Evolutionary conservation across 64 coral and sea anemone species (phyloP), one percentile per base, ranked within the genome.

Genomic region (Stichodactyla helianthus): DNA sequence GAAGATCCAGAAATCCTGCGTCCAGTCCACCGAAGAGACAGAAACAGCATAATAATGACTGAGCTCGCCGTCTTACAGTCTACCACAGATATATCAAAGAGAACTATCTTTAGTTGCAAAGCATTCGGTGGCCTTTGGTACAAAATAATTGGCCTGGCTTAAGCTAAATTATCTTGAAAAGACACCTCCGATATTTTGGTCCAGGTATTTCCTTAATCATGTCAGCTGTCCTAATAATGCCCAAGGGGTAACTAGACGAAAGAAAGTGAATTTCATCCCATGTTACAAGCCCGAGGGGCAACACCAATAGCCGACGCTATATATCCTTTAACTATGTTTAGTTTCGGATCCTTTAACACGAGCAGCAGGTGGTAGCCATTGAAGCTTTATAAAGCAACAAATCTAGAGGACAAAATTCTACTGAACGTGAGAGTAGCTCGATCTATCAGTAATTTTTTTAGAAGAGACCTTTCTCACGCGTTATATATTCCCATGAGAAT

Each of bases 121-220:
- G 68, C 22, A 28, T 74, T 74, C 68, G 68, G 68, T 74, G n/a
- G 68, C 68, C 68, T 74, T 74, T 74, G 68, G 68, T 74, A 74
- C 35, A 74, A 74, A 74, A 74, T 74, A 74, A 74, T 74, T 74
- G 22, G 23, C n/a, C 68, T 74, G 68, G 10, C 68, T 74, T 74
- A 31, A 74, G 4, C 10, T 74, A 74, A 74, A 74, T 74, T 74
- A 74, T 74, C 68, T 74, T 74, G 25, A 31, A 31, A 74, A 74
- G 68, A 74, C 68, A 74, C 10, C 22, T 74, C 26, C 68, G 68
- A 74, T 74, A 74, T 74, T 74, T 74, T 74, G 68, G 68, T 74
- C 68, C n/a, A 74, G 4, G 68, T 31, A 23, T 74, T 74, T 74
- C 68, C 68, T 74, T 71, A 71, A 74, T 74, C 10, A 74, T 74